Evolutionary conservation across 2,797 vertebrate species (phyloP).

Genomic region (Cetoscarus ocellatus): DNA sequence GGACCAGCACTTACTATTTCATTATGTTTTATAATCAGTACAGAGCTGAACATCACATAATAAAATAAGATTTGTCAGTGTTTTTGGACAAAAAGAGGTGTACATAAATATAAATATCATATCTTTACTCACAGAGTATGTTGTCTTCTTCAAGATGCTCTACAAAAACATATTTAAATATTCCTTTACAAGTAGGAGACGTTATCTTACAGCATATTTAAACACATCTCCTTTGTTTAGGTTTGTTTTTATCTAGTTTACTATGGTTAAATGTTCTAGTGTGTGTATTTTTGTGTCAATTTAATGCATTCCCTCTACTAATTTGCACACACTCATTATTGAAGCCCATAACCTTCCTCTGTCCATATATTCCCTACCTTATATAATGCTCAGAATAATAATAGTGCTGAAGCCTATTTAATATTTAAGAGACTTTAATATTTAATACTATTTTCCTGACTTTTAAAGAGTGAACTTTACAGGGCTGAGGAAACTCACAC

Average conservation of each 20-base stretch:
- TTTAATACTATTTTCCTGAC: conserved; percentile 73
- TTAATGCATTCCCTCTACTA: conserved; percentile 33
- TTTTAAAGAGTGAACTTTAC: conserved; percentile 68
- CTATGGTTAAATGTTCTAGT: not conserved
- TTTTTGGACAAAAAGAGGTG: not conserved
- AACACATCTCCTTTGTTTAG: conserved; percentile 13
- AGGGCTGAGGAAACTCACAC: conserved; percentile 25
- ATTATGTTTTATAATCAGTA: not conserved
- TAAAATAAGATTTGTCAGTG: not conserved
- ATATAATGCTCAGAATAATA: conserved; percentile 70
- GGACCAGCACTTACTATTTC: not conserved
- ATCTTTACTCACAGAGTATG: not conserved
- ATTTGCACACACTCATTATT: conserved; percentile 43
- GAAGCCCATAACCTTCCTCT: conserved; percentile 46
- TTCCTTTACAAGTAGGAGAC: not conserved
- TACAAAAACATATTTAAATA: conserved; percentile 1
- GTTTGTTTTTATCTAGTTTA: not conserved
- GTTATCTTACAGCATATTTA: conserved; percentile 15
- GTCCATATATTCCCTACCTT: conserved; percentile 54
- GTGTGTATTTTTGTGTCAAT: conserved; percentile 8
- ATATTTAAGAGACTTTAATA: conserved; percentile 76
- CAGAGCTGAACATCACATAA: not conserved
- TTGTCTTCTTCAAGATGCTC: not conserved
- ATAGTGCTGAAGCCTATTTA: conserved; percentile 61
- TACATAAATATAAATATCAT: not conserved